phyloP scores from a whole-genome alignment of 1,140 invertebrate species.

The Zaprionus lachaisei region DNA sequence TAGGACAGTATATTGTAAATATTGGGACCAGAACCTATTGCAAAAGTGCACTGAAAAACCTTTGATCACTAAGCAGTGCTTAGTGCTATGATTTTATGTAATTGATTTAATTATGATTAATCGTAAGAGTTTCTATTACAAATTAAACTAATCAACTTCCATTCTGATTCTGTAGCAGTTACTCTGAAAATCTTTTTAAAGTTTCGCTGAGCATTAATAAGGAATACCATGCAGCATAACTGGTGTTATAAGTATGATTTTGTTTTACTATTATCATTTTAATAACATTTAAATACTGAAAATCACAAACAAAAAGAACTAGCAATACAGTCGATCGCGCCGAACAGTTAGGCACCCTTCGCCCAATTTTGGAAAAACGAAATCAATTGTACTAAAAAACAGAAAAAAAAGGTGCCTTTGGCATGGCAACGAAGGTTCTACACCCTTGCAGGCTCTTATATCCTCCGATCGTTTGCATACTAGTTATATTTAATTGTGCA shows the following conservation, averaged over 20 bases:
- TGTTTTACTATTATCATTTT: constrained; percentile 14
- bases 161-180: neutral
- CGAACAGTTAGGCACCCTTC: too few relatives aligned
- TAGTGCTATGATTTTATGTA: too few relatives aligned
- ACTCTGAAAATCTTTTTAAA: constrained; percentile 8
- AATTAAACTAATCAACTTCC: neutral
- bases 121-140: neutral
- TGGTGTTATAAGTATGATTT: constrained; percentile 52
- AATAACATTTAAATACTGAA: constrained; percentile 22
- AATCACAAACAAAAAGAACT: too few relatives aligned
- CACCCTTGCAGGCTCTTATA: too few relatives aligned
- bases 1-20: constrained; percentile 34
- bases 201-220: constrained; percentile 73
- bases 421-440: too few relatives aligned
- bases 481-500: too few relatives aligned
- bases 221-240: constrained; percentile 59
- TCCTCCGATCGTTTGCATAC: too few relatives aligned
- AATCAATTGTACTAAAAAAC: too few relatives aligned
- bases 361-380: too few relatives aligned
- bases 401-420: too few relatives aligned
- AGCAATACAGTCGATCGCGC: too few relatives aligned
- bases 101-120: neutral
- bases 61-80: constrained; percentile 4
- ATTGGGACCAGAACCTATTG: constrained; percentile 1
- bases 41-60: constrained; percentile 24